phyloP scores from a whole-genome alignment of 2,888 invertebrate species.

The Melieria omissa region DNA sequence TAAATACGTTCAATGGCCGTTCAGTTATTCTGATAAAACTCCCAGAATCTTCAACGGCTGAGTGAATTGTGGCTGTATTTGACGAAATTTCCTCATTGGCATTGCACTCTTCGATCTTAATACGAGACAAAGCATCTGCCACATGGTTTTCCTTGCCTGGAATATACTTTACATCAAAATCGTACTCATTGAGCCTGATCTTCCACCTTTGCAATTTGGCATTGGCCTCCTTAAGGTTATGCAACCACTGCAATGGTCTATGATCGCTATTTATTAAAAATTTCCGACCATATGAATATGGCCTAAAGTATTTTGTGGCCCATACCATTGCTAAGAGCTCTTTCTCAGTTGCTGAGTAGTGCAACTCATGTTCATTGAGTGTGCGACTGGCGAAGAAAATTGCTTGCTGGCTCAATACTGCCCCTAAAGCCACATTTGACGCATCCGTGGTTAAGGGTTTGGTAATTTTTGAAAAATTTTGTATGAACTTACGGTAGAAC shows the following conservation, averaged over 20 bases:
- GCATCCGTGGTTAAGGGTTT: constrained; percentile 40
- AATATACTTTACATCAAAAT: constrained; percentile 37
- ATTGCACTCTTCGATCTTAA: constrained; percentile 35
- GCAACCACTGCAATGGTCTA: constrained; percentile 27
- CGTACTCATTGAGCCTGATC: constrained; percentile 37
- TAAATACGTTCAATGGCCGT: constrained; percentile 11
- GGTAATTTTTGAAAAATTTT: constrained; percentile 41
- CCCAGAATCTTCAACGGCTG: constrained; percentile 16
- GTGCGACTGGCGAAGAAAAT: constrained; percentile 38
- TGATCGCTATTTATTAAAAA: constrained; percentile 31
- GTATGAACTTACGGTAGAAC: constrained; percentile 47
- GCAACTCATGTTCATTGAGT: constrained; percentile 40
- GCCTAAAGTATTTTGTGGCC: constrained; percentile 36
- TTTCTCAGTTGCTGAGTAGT: constrained; percentile 39
- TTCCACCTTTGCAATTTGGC: constrained; percentile 37
- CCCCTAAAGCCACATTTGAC: constrained; percentile 40
- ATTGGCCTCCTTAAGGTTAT: constrained; percentile 30
- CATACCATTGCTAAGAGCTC: constrained; percentile 39
- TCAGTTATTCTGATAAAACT: constrained; percentile 12
- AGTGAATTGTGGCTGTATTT: constrained; percentile 20
- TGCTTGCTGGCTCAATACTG: constrained; percentile 36
- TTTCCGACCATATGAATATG: constrained; percentile 38
- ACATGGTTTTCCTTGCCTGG: constrained; percentile 37
- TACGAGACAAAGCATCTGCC: constrained; percentile 35
- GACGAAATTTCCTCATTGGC: constrained; percentile 2